A percentile compares a stretch with the other conserved stretches of the same genome.
These are phyloP conservation scores for Pammene aurita DNA, from an alignment of 2,888 invertebrate genomes.

Conservation along the genomic window DNA sequence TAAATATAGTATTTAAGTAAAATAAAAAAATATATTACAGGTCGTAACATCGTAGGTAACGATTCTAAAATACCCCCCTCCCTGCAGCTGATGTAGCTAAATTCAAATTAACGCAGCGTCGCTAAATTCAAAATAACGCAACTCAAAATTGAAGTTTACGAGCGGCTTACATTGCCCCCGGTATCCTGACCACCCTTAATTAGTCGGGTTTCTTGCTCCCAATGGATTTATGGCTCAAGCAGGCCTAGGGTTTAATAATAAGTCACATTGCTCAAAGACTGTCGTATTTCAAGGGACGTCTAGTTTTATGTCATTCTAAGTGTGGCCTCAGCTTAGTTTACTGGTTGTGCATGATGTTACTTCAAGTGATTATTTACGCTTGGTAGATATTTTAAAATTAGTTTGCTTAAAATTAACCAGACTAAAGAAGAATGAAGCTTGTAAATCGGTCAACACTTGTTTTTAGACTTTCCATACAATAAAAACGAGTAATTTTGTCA, in stretches of 20 bases:
- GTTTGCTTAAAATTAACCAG: not conserved
- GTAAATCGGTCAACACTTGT: too few species aligned
- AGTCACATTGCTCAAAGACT: constrained; percentile 26
- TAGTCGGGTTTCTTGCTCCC: constrained; percentile 29
- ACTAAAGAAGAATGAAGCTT: too few species aligned
- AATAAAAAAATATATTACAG: too few species aligned
- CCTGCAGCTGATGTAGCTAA: too few species aligned
- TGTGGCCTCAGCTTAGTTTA: constrained; percentile 12
- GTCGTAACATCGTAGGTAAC: too few species aligned
- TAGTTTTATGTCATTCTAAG: constrained; percentile 18
- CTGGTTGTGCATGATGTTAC: not conserved
- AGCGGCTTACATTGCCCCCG: constrained; percentile 17
- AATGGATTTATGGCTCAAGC: constrained; percentile 37
- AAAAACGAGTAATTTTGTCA: too few species aligned
- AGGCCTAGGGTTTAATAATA: constrained; percentile 39
- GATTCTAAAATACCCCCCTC: too few species aligned
- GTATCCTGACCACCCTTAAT: constrained; percentile 30
- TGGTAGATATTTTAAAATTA: not conserved
- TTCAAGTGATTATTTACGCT: not conserved
- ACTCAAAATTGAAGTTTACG: constrained; percentile 31
- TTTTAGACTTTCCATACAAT: too few species aligned
- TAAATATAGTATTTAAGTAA: too few species aligned
- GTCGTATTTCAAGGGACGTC: constrained; percentile 25
- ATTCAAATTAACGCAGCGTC: not conserved
- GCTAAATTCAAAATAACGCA: constrained; percentile 17